phyloP scores from a whole-genome alignment of 2,888 invertebrate genomes.

The Magallana nippona region DNA sequence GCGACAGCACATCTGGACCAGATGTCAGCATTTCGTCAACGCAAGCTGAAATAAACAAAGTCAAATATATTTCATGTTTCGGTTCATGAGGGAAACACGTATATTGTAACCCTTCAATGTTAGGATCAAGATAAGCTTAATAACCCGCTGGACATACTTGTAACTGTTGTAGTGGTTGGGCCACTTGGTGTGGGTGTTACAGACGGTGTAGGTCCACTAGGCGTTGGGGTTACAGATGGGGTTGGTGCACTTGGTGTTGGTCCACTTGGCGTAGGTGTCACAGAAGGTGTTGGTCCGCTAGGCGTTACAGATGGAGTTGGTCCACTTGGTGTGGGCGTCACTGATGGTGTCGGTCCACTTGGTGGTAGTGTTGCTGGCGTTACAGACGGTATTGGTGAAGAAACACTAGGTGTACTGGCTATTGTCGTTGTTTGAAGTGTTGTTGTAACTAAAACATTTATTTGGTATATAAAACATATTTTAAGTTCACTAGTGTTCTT shows the following conservation, averaged over 20 bases:
- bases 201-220: neutral
- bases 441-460: neutral
- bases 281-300: neutral
- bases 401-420: neutral
- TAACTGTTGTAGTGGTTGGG: neutral
- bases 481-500: neutral
- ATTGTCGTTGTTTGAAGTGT: conserved; percentile 12
- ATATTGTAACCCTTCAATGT: neutral
- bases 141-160: neutral
- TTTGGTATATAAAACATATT: neutral
- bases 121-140: neutral
- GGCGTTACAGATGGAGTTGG: neutral
- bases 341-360: neutral
- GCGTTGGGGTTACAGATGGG: conserved; percentile 14
- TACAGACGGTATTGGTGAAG: neutral
- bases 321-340: conserved; percentile 4
- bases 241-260: conserved; percentile 12
- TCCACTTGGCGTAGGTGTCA: neutral
- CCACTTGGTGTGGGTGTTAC: conserved; percentile 11
- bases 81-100: too few relatives aligned
- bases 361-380: neutral
- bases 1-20: neutral
- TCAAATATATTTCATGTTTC: neutral
- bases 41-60: neutral
- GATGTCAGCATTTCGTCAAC: neutral